Conservation (phyloP, 2,113 vertebrate genomes). For the Piprites chloris region DNA sequence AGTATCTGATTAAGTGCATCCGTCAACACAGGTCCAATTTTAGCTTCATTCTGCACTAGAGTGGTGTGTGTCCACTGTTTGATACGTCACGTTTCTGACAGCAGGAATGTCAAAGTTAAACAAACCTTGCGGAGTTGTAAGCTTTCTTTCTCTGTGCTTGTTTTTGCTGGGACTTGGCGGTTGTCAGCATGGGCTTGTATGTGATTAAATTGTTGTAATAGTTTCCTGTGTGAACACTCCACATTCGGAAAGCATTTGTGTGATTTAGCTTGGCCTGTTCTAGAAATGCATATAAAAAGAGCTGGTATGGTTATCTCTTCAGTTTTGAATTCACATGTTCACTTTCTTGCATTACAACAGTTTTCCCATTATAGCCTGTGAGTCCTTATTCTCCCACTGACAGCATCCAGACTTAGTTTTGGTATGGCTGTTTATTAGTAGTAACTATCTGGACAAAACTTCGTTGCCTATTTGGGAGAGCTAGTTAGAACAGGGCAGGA, state of each 20-base stretch:
- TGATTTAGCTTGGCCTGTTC: neutral
- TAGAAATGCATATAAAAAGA: neutral
- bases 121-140: neutral
- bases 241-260: neutral
- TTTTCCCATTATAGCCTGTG: neutral
- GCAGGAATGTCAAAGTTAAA: neutral
- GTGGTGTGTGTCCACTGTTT: neutral
- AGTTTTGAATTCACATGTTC: neutral
- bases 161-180: neutral
- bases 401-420: neutral
- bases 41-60: neutral
- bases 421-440: neutral
- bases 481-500: neutral
- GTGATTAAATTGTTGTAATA: neutral
- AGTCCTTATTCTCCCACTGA: neutral
- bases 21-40: neutral
- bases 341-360: neutral
- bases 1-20: neutral
- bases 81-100: neutral
- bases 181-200: neutral
- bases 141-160: neutral
- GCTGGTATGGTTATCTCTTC: neutral
- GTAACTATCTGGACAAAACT: neutral
- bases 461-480: neutral
- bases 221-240: neutral